Conservation (phyloP, 2,888 invertebrate genomes). For the Chydorus sphaericus region DNA sequence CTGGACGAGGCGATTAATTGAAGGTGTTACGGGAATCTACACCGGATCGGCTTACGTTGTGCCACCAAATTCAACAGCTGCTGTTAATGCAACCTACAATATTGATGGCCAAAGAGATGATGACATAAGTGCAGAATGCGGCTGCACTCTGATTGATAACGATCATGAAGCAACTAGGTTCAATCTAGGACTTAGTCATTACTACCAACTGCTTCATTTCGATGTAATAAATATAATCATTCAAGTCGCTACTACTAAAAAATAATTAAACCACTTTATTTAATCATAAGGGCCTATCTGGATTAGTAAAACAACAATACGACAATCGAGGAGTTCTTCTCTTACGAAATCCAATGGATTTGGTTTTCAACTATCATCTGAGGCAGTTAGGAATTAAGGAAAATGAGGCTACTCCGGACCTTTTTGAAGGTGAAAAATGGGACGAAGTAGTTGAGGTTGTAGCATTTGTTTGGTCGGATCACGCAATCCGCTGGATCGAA, state of each 20-base stretch:
- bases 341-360: neutral
- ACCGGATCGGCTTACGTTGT: neutral
- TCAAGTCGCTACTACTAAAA: too few relatives aligned
- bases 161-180: neutral
- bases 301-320: neutral
- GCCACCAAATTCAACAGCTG: too few relatives aligned
- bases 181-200: neutral
- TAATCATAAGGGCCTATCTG: neutral
- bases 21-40: neutral
- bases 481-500: conserved; percentile 1
- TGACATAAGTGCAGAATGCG: neutral
- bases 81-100: too few relatives aligned
- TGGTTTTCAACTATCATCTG: neutral
- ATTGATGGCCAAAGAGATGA: neutral
- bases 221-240: too few relatives aligned
- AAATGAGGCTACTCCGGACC: neutral
- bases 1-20: neutral
- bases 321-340: neutral
- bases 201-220: neutral
- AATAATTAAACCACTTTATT: neutral
- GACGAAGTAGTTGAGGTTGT: neutral
- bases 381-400: neutral
- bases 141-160: neutral
- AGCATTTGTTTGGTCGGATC: neutral
- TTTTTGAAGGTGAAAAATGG: neutral